Conservation (phyloP, 2,797 vertebrate genomes). For the Mus spretus region DNA sequence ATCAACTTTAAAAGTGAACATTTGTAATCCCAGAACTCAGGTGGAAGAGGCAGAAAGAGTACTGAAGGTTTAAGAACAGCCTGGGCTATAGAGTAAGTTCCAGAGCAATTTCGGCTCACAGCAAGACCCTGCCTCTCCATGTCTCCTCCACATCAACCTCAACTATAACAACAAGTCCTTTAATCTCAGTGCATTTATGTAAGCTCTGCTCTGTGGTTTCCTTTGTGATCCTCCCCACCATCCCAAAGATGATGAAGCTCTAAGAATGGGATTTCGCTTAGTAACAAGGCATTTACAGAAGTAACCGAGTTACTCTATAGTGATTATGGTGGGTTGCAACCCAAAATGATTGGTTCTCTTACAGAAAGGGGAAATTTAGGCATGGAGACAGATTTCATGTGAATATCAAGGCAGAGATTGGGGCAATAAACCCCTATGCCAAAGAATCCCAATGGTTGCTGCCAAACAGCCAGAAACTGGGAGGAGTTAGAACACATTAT, state of each 20-base stretch:
- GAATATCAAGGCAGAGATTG: slow-evolving; percentile 33
- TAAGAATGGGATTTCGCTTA: slow-evolving; percentile 55
- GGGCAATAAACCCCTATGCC: neutral
- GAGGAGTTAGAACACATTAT: neutral
- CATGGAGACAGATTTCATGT: neutral
- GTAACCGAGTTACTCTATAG: slow-evolving; percentile 54
- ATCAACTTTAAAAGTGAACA: neutral
- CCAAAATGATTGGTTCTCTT: neutral
- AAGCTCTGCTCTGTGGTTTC: slow-evolving; percentile 7
- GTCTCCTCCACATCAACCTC: neutral
- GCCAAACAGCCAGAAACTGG: slow-evolving; percentile 12
- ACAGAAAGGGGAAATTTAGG: slow-evolving; percentile 35
- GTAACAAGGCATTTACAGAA: slow-evolving; percentile 28
- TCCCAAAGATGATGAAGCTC: slow-evolving; percentile 7
- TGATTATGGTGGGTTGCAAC: neutral
- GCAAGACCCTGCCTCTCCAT: neutral
- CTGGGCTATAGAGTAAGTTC: neutral
- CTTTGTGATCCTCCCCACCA: neutral
- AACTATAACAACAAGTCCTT: neutral
- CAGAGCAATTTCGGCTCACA: neutral
- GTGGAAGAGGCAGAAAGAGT: neutral
- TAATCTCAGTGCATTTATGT: slow-evolving; percentile 24
- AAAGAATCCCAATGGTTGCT: neutral
- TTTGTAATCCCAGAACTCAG: neutral
- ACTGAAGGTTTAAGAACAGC: neutral